Base-by-base conservation (phyloP, 1,140 invertebrate genomes). In the Argopecten irradians region DNA sequence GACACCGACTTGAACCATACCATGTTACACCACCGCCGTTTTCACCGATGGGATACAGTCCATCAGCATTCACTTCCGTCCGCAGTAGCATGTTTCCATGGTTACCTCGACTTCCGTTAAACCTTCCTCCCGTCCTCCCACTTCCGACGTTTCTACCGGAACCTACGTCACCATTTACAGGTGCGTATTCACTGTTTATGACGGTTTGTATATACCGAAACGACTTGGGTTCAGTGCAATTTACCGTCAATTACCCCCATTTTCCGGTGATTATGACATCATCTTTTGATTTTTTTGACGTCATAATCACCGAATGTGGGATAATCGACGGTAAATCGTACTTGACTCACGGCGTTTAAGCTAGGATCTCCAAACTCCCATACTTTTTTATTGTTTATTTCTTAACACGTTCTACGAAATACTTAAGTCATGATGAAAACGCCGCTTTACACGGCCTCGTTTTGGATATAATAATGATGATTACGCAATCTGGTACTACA, bases 21-120 rank as follows among this genome's bases (percentile, higher is more conserved):
- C 91, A 89, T 34, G 83, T 90, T 32, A 88, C 88, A 34, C 89
- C 89, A 34, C 88, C 89, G 71, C 22, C 55, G 11, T 71, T 71
- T 16, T 71, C 55, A 28, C 91, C 91, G 0, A 46, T 92, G 33
- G 46, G 87, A 5, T 86, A 87, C 32, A 71, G 87, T 46, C 88
- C 88, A 9, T 89, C 89, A 11, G 88, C 88, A 22, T 89, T 91
- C 39, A 88, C 90, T 84, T 86, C 90, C n/a, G 88, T 90, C n/a
- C 83, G 88, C 55, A 41, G 87, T n/a, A 86, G 87, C 13, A 71
- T 92, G 83, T 91, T 90, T 90, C 91, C 91, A 88, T 92, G 90
- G 90, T 84, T 91, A 89, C 91, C 91, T 5, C 82, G 91, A 82
- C 86, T 90, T 85, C 89, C 89, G 35, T 32, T 90, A 34, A 85